phyloP scores from a whole-genome alignment of 1,140 invertebrate genomes.

The Xylocopa sonorina region DNA sequence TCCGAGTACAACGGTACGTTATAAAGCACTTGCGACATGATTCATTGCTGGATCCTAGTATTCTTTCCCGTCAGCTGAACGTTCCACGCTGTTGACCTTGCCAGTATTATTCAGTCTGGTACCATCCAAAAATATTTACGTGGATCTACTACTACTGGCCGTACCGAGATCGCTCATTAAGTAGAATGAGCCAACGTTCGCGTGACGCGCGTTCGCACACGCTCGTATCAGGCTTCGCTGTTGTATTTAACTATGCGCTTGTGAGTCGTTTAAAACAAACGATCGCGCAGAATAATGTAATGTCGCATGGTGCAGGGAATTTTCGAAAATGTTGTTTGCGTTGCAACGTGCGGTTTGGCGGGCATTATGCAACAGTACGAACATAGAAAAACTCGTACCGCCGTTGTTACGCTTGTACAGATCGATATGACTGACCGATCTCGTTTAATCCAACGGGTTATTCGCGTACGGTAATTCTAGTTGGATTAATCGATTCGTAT shows the following conservation, averaged over 20 bases:
- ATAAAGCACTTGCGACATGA: not conserved
- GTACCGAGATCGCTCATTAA: constrained; percentile 13
- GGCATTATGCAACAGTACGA: not conserved
- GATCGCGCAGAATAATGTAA: not conserved
- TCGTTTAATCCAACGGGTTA: not conserved
- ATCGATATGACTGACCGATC: not conserved
- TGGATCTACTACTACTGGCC: not conserved
- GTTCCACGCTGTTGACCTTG: constrained; percentile 9
- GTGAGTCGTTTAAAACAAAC: not conserved
- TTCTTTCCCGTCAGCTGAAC: constrained; percentile 19
- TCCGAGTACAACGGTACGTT: not conserved
- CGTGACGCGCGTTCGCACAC: not conserved
- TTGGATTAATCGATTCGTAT: not conserved
- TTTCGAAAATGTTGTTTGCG: not conserved
- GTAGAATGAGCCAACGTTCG: constrained; percentile 6
- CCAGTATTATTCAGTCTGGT: constrained; percentile 9
- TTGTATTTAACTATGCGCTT: not conserved
- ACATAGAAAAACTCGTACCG: not conserved
- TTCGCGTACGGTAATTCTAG: not conserved
- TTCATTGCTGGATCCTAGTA: not conserved
- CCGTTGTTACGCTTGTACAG: not conserved
- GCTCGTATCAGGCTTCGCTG: not conserved
- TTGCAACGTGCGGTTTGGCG: not conserved
- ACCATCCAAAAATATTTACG: constrained; percentile 39
- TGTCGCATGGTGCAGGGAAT: not conserved